Evolutionary conservation across 2,113 vertebrate species (phyloP).

Genomic region (Phocoena phocoena): DNA sequence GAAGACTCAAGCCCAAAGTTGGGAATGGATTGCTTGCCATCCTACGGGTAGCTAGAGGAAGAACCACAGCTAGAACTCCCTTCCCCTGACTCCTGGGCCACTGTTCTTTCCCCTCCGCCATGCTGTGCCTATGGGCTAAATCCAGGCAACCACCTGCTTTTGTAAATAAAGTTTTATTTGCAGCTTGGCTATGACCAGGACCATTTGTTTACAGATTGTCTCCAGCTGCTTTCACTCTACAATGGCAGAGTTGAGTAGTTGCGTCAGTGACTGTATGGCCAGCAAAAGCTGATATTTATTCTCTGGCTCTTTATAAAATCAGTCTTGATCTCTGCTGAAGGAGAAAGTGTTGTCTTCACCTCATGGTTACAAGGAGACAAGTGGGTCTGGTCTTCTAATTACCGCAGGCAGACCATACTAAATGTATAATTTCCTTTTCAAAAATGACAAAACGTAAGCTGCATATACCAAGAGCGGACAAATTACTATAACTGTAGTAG

Average conservation of each 20-base stretch:
- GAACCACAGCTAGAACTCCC: background rate
- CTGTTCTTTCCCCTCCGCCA: background rate
- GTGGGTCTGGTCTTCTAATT: background rate
- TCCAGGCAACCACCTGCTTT: background rate
- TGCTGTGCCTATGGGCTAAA: background rate
- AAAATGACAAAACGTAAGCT: background rate
- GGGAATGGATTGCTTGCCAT: background rate
- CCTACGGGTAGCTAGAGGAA: background rate
- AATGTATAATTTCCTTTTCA: slow-evolving; percentile 38
- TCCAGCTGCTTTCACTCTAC: background rate
- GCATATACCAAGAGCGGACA: background rate
- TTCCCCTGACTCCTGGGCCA: background rate
- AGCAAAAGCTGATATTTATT: background rate
- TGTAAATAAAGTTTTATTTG: background rate
- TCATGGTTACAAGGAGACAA: background rate
- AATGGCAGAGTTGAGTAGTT: background rate
- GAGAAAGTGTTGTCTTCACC: background rate
- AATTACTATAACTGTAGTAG: background rate
- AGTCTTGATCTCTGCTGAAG: background rate
- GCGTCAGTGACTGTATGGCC: background rate
- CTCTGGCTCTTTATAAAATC: background rate
- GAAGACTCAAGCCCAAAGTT: background rate
- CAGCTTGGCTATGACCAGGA: fast-evolving
- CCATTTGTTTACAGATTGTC: background rate
- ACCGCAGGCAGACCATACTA: background rate